Evolutionary conservation across 1,140 invertebrate species (phyloP), one percentile per base, ranked within the genome.

Genomic region (Drosophila nannoptera): DNA sequence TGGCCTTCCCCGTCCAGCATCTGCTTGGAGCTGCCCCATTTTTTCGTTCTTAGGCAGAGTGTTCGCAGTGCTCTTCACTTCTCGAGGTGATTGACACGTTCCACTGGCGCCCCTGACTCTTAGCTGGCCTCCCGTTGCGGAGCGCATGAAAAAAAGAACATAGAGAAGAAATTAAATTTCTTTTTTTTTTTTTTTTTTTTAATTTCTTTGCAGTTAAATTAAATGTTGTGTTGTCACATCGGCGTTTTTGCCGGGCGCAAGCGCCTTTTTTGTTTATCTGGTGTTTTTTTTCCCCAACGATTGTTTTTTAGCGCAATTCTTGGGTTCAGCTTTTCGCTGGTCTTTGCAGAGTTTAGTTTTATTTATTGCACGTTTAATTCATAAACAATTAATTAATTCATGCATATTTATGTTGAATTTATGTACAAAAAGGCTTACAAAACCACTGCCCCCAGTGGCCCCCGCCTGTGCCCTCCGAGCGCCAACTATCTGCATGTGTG

Each of bases 371-470:
- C 80, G 81, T 84, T 86, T 84, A 83, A 83, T 83, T 83, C 80
- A 84, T 83, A 86, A 84, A 84, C 80, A 84, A 80, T 84, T 86
- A 84, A 86, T 84, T 84, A 84, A 84, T 84, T 84, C 80, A 84
- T 84, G 80, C 80, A 84, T 52, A 86, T 80, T 86, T 77, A 84
- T 84, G 80, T 84, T 84, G 86, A 84, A 83, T 84, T 70, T 63
- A 77, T 86, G 77, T 86, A 84, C 69, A 68, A 64, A 35, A 22
- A 45, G 54, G 14, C 42, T 16, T 43, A 40, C 45, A 62, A 62
- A 68, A 69, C 22, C 22, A 22, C 1, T 22, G 22, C 22, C 22
- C n/a, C n/a, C n/a, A n/a, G n/a, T n/a, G n/a, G n/a, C n/a, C n/a
- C 22, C 22, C 22, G 22, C 22, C 22, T 2, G 22, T 22, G 22